Conservation (phyloP, 2,113 vertebrate genomes). For the Reinhardtius hippoglossoides region DNA sequence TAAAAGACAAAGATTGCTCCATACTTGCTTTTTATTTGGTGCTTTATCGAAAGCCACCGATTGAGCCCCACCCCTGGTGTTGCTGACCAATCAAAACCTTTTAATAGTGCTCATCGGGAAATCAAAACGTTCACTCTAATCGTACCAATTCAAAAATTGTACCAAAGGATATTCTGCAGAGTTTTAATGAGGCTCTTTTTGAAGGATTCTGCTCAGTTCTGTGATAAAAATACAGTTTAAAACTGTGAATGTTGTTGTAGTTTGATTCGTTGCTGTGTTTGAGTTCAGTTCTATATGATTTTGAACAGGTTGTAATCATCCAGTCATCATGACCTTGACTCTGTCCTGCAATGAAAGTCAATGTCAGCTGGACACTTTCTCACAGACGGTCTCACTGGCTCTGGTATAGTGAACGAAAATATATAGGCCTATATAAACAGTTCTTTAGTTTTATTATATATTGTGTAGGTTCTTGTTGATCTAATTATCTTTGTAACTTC, state of each 20-base stretch:
- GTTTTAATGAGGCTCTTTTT: not conserved
- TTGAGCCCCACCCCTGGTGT: not conserved
- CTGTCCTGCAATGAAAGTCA: not conserved
- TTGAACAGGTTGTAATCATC: slow-evolving; percentile 18
- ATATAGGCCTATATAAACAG: not conserved
- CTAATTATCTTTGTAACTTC: too few species aligned
- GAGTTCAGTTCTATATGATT: not conserved
- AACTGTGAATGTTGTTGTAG: not conserved
- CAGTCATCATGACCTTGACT: slow-evolving; percentile 26
- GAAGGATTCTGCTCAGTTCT: not conserved
- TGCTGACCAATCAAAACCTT: slow-evolving; percentile 30
- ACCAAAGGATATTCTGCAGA: not conserved
- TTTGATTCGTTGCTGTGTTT: not conserved
- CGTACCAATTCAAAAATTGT: too few species aligned
- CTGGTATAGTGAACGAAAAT: too few species aligned
- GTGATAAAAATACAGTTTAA: not conserved
- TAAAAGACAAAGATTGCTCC: not conserved
- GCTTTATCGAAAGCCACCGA: not conserved
- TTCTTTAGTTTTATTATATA: not conserved
- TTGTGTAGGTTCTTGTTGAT: not conserved
- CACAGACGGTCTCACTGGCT: too few species aligned
- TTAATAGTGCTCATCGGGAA: not conserved
- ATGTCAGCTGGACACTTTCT: slow-evolving; percentile 1
- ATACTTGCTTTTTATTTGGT: slow-evolving; percentile 25
- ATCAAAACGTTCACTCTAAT: not conserved